phyloP scores from a whole-genome alignment of 1,140 invertebrate species.

The Sycophila sp. region DNA sequence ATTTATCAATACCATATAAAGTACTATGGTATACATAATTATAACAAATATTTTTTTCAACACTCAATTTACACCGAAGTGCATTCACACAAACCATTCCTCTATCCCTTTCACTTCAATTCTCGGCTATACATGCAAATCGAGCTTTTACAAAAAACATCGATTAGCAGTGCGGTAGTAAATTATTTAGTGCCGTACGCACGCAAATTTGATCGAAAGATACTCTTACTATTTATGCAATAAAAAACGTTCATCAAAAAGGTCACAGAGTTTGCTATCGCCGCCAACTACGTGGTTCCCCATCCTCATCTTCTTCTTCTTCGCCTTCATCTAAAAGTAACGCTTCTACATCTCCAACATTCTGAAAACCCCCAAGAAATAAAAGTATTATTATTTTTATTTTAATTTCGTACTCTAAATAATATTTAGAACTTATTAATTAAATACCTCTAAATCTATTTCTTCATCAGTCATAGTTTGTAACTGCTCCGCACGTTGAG shows the following conservation, averaged over 20 bases:
- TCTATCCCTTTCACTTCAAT: conserved; percentile 9
- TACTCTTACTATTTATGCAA: conserved; percentile 36
- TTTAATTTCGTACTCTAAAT: not conserved
- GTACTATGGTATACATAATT: conserved; percentile 32
- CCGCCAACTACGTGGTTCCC: conserved; percentile 69
- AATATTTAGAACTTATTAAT: conserved; percentile 7
- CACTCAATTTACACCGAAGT: conserved; percentile 36
- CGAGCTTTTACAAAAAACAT: conserved; percentile 23
- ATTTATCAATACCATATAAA: conserved; percentile 24
- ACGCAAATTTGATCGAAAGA: conserved; percentile 39
- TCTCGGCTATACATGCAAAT: conserved; percentile 23
- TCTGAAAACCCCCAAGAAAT: conserved; percentile 13
- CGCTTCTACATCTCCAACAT: conserved; percentile 53
- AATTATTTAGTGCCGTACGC: conserved; percentile 36
- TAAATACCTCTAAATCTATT: conserved; percentile 63
- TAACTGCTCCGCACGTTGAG: conserved; percentile 50
- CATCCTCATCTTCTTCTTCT: conserved; percentile 72
- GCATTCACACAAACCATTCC: conserved; percentile 22
- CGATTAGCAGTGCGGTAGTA: conserved; percentile 28
- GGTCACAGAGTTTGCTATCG: conserved; percentile 64
- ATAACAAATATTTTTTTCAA: conserved; percentile 38
- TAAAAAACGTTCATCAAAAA: conserved; percentile 38
- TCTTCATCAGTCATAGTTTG: conserved; percentile 57
- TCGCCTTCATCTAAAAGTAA: conserved; percentile 66
- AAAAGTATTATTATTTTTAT: not conserved